Percentiles rank a stretch among this genome's conserved stretches.
Evolutionary conservation across 2,797 vertebrate species (phyloP).

Genomic region (Austrolebias charrua): DNA sequence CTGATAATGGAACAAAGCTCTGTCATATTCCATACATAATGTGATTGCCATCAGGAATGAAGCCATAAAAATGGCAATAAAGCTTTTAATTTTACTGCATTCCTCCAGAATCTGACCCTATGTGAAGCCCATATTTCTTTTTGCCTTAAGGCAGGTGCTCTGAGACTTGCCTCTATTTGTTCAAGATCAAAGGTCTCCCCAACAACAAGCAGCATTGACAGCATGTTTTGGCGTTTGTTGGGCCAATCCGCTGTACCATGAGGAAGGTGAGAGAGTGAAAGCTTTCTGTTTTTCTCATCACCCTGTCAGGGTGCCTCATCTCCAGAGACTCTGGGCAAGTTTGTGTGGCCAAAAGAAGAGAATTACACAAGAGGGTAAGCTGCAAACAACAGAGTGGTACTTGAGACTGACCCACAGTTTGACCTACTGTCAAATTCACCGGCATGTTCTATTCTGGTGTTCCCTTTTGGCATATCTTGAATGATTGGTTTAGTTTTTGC

Average conservation of each 20-base stretch:
- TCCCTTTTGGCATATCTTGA: conserved; percentile 59
- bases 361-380: conserved; percentile 41
- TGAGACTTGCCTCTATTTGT: conserved; percentile 63
- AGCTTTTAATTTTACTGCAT: conserved; percentile 70
- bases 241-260: conserved; percentile 50
- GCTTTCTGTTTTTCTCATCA: conserved; percentile 63
- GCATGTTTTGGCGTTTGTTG: conserved; percentile 47
- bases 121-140: conserved; percentile 56
- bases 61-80: conserved; percentile 71
- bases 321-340: conserved; percentile 54
- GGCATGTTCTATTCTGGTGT: conserved; percentile 34
- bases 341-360: conserved; percentile 70
- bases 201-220: conserved; percentile 67
- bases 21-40: conserved; percentile 71
- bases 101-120: conserved; percentile 63
- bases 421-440: conserved; percentile 58
- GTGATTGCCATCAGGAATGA: conserved; percentile 66
- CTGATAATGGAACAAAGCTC: conserved; percentile 67
- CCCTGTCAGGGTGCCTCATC: conserved; percentile 56
- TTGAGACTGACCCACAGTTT: conserved; percentile 56
- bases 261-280: conserved; percentile 58
- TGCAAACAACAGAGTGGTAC: conserved; percentile 48
- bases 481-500: conserved; percentile 54
- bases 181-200: conserved; percentile 72
- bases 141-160: conserved; percentile 56